A percentile compares a stretch with the other conserved stretches of the same genome.
Conservation (phyloP, 2,888 invertebrate species). For the Parnassius mnemosyne region DNA sequence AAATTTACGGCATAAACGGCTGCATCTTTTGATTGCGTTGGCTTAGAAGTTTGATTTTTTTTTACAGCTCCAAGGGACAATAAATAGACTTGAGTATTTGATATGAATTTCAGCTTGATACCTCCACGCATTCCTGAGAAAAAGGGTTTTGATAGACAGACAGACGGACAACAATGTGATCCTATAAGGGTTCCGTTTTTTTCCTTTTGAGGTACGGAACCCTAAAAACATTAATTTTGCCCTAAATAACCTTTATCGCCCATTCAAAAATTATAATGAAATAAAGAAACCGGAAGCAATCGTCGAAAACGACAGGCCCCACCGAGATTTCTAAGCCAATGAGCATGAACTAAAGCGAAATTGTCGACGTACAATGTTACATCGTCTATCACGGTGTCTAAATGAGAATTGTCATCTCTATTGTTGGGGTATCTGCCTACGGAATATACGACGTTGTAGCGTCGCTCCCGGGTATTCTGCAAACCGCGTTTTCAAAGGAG, state of each 20-base stretch:
- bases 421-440: slow-evolving; percentile 13
- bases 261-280: background rate
- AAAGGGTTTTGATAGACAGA: no score
- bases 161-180: no score
- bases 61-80: no score
- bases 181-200: no score
- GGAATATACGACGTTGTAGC: background rate
- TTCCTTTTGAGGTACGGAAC: no score
- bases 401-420: slow-evolving; percentile 21
- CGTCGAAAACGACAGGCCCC: slow-evolving; percentile 1
- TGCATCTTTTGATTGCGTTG: no score
- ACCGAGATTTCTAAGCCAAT: slow-evolving; percentile 8
- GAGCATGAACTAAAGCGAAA: slow-evolving; percentile 14
- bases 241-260: background rate
- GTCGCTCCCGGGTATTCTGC: background rate
- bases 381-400: slow-evolving; percentile 17
- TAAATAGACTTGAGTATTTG: no score
- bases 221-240: no score
- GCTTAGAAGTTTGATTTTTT: no score
- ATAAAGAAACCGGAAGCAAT: slow-evolving; percentile 1
- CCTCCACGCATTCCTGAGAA: no score
- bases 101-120: no score
- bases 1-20: no score
- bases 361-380: slow-evolving; percentile 9
- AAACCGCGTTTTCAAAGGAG: slow-evolving; percentile 33